phyloP scores from a whole-genome alignment of 2,797 vertebrate genomes.

The Eutrigla gurnardus region DNA sequence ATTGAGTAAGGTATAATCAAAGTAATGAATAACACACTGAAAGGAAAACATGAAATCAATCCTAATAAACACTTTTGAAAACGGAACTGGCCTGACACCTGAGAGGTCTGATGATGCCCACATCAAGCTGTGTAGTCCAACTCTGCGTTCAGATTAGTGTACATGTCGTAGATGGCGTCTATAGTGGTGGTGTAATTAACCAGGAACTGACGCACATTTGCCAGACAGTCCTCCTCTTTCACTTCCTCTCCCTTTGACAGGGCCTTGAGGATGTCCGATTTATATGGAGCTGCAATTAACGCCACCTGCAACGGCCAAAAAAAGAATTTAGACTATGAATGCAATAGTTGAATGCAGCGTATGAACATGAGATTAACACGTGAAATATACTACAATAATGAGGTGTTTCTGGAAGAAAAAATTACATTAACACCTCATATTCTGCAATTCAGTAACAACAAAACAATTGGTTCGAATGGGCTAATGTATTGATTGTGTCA shows the following conservation, averaged over 20 bases:
- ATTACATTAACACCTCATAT: no score
- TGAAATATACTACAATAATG: background rate
- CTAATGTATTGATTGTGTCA: background rate
- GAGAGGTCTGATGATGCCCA: slow-evolving; percentile 16
- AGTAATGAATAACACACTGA: slow-evolving; percentile 58
- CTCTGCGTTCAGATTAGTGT: slow-evolving; percentile 90
- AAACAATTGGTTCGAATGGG: background rate
- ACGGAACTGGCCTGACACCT: slow-evolving; percentile 20
- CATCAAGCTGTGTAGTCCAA: slow-evolving; percentile 92
- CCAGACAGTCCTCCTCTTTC: slow-evolving; percentile 91
- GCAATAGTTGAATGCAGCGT: background rate
- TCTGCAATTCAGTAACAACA: background rate
- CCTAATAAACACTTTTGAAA: slow-evolving; percentile 14
- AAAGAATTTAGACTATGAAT: background rate
- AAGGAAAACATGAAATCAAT: slow-evolving; percentile 17
- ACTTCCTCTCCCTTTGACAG: slow-evolving; percentile 93
- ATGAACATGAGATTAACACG: background rate
- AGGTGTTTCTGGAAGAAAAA: background rate
- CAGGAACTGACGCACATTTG: slow-evolving; percentile 90
- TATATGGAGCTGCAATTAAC: slow-evolving; percentile 90
- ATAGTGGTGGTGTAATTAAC: slow-evolving; percentile 88
- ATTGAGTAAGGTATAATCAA: slow-evolving; percentile 35
- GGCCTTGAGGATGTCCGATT: slow-evolving; percentile 92
- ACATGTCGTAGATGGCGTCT: slow-evolving; percentile 95
- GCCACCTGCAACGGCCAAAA: slow-evolving; percentile 82